phyloP scores from a whole-genome alignment of 2,888 invertebrate genomes.

The Agrotis segetum region DNA sequence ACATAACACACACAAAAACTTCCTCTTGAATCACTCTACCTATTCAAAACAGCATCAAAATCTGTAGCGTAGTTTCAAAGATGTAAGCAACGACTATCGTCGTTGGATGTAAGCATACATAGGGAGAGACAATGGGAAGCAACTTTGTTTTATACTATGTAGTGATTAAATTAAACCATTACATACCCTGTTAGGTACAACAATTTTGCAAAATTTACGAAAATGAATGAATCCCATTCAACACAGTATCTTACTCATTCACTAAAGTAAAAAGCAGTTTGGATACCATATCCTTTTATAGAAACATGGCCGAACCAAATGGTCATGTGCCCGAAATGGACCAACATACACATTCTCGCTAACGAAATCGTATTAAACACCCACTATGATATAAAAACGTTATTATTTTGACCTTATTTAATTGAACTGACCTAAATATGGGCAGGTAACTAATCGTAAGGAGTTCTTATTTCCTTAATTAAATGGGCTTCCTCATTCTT shows the following conservation, averaged over 20 bases:
- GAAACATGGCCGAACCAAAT: conserved; percentile 18
- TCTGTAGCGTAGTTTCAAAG: too few species aligned
- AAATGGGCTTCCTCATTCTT: conserved; percentile 40
- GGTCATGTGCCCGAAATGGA: conserved; percentile 37
- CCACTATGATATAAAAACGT: conserved; percentile 34
- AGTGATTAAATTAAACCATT: too few species aligned
- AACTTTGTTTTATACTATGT: too few species aligned
- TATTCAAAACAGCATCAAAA: too few species aligned
- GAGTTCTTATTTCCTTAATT: conserved; percentile 42
- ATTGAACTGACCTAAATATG: conserved; percentile 37
- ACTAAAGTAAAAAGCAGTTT: conserved; percentile 8
- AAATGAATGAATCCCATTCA: conserved; percentile 17
- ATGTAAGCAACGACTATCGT: too few species aligned
- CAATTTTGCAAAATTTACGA: too few species aligned
- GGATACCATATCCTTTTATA: conserved; percentile 29
- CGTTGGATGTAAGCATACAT: too few species aligned
- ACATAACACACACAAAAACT: too few species aligned
- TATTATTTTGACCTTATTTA: conserved; percentile 32
- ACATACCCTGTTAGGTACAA: too few species aligned
- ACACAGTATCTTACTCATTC: conserved; percentile 32
- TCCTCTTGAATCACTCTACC: too few species aligned
- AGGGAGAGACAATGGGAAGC: too few species aligned
- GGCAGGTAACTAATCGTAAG: conserved; percentile 25
- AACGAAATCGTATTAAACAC: conserved; percentile 48
- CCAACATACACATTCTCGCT: conserved; percentile 16